phyloP scores from a whole-genome alignment of 2,797 vertebrate species.

The Nannoperca obscura region DNA sequence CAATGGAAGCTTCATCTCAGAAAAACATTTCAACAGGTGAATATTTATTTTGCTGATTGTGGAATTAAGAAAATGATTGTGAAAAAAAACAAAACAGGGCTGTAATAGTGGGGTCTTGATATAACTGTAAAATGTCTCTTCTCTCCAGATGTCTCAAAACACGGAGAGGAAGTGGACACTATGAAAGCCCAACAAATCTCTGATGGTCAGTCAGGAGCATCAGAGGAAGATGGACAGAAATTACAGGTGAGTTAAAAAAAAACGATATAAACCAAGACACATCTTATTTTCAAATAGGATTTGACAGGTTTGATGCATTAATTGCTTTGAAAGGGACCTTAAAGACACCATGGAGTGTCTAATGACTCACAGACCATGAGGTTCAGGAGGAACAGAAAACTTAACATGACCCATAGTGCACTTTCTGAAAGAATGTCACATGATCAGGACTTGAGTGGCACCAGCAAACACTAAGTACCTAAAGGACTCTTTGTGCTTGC shows the following conservation, averaged over 20 bases:
- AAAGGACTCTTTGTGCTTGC: slow-evolving; percentile 36
- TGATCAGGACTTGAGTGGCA: slow-evolving; percentile 50
- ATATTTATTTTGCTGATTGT: slow-evolving; percentile 10
- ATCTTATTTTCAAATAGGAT: background rate
- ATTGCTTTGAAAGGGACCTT: background rate
- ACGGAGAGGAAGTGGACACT: slow-evolving; percentile 16
- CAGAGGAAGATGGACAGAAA: slow-evolving; percentile 52
- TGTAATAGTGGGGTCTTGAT: background rate
- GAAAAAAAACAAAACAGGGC: background rate
- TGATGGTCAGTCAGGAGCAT: slow-evolving; percentile 41
- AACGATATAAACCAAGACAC: background rate
- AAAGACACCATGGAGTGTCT: background rate
- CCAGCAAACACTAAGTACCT: slow-evolving; percentile 40
- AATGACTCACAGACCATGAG: background rate
- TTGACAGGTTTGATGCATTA: background rate
- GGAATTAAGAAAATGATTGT: background rate
- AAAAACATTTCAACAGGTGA: slow-evolving; percentile 69
- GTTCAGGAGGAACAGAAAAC: slow-evolving; percentile 33
- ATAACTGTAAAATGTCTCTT: slow-evolving; percentile 17
- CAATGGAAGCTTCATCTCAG: slow-evolving; percentile 42
- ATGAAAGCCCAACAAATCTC: slow-evolving; percentile 26
- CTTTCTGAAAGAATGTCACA: slow-evolving; percentile 53
- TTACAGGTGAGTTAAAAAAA: slow-evolving; percentile 67
- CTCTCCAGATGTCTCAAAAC: slow-evolving; percentile 56
- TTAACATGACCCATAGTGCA: slow-evolving; percentile 32